Percentiles rank a stretch among this genome's conserved stretches.
Conservation (phyloP, 2,113 vertebrate species). For the Pluvianellus socialis region DNA sequence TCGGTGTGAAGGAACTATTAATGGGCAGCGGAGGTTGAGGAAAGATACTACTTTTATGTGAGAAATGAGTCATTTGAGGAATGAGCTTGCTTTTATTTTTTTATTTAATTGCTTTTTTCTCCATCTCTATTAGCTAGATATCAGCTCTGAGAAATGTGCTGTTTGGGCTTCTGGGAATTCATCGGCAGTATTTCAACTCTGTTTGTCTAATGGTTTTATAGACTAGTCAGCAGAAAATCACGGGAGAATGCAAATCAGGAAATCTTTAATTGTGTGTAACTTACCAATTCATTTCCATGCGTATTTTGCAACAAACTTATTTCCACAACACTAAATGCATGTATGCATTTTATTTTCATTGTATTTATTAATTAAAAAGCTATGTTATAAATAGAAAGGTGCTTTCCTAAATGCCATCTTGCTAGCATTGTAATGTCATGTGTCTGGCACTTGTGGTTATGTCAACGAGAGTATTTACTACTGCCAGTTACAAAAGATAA, state of each 20-base stretch:
- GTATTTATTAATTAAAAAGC: not conserved
- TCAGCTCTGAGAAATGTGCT: not conserved
- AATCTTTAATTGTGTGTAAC: not conserved
- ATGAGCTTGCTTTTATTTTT: not conserved
- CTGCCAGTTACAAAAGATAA: not conserved
- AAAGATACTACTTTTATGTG: not conserved
- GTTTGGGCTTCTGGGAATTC: not conserved
- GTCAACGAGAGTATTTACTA: not conserved
- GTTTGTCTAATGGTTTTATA: not conserved
- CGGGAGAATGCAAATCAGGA: not conserved
- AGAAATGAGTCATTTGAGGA: conserved; percentile 8
- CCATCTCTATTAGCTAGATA: not conserved
- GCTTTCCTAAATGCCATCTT: not conserved
- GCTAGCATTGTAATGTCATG: not conserved
- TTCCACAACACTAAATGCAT: not conserved
- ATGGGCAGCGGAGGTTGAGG: not conserved
- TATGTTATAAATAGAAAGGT: not conserved
- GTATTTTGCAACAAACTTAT: not conserved
- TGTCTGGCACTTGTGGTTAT: not conserved
- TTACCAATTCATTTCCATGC: not conserved
- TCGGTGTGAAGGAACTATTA: not conserved
- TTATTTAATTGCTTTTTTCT: not conserved
- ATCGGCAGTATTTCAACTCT: not conserved
- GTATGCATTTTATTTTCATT: not conserved
- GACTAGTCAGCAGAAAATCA: conserved; percentile 25